Evolutionary conservation across 2,888 invertebrate genomes (phyloP), one percentile per base, ranked within the genome.

Genomic region (Dorcus hopei): DNA sequence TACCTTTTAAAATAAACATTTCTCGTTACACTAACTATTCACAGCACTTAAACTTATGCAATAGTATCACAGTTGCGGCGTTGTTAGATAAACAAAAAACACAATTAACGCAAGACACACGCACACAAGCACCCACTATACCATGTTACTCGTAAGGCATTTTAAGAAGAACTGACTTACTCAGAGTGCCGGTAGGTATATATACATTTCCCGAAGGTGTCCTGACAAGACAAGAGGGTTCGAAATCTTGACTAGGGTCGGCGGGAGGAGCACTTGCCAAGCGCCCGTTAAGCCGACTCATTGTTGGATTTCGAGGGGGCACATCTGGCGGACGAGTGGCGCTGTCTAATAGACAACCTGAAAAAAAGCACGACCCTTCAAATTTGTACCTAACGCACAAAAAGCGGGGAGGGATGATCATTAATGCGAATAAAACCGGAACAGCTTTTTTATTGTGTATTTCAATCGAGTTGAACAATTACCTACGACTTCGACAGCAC

Each of bases 171-270:
- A 63, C 53, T 33, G 82, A 59, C 82, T 83, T 77, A 83, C 83
- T 83, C 77, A 82, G 76, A 74, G 83, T 83, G 82, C 88, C 89
- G 83, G 91, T 89, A 79, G 93, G 93, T 85, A 94, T 93, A 84
- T 93, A 94, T 78, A 94, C 91, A 83, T 93, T 93, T 78, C 94
- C 94, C 70, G 93, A 94, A 69, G 93, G 92, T 67, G 93, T 93
- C 79, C 93, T 86, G 73, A 93, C 93, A 74, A 94, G 87, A 79
- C 93, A 93, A 77, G 93, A 91, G 70, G 93, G 92, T 80, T 93
- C 93, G 80, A 93, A 91, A 80, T 93, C 93, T 69, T 77, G 77
- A 62, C 71, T 70, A 54, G 87, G 81, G 75, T 83, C 81, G 77
- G 87, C 87, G 70, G 87, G 87, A 70, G 90, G 89, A 80, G 91